Evolutionary conservation across 2,113 vertebrate genomes (phyloP).

Genomic region (Hystrix brachyura): DNA sequence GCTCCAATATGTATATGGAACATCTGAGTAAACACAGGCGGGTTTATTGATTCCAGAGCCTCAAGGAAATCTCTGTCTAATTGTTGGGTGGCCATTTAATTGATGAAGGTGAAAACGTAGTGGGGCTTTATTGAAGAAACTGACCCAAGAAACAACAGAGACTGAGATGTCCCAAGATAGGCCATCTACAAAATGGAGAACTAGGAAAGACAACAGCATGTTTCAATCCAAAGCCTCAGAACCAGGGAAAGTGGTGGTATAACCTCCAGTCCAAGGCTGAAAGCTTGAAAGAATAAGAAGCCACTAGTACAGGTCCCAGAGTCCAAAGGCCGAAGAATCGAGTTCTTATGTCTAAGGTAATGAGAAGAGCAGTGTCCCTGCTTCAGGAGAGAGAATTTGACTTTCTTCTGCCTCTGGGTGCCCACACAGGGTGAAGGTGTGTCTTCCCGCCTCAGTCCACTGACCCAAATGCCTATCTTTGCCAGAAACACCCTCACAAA

Average conservation of each 20-base stretch:
- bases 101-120: not conserved
- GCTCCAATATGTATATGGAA: not conserved
- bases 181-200: not conserved
- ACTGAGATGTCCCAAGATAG: not conserved
- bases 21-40: not conserved
- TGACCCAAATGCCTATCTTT: not conserved
- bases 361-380: not conserved
- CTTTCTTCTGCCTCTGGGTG: not conserved
- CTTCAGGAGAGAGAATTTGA: not conserved
- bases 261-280: not conserved
- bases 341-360: not conserved
- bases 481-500: not conserved
- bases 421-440: not conserved
- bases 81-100: not conserved
- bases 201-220: not conserved
- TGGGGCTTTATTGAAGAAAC: not conserved
- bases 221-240: not conserved
- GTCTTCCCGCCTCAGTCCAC: not conserved
- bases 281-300: not conserved
- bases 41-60: not conserved
- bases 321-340: not conserved
- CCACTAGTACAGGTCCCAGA: too few species aligned
- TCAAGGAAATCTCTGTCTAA: not conserved
- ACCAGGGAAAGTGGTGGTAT: not conserved
- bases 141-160: not conserved